These are phyloP conservation scores for Hystrix brachyura DNA, from an alignment of 2,113 vertebrate species.

Conservation along the genomic window DNA sequence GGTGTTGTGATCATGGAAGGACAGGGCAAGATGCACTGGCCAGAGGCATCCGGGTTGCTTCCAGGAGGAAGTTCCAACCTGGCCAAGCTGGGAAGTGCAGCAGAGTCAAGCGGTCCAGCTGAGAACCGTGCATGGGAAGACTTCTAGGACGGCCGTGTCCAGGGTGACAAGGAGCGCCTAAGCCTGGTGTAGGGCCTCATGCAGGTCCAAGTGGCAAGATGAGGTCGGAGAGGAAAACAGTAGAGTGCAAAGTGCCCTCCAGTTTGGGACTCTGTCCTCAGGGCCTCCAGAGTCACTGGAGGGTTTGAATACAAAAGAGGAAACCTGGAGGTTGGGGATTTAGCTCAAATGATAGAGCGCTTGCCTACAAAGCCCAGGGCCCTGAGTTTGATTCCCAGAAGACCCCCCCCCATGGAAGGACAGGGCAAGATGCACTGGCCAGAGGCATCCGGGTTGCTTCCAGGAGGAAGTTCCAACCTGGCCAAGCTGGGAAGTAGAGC, in stretches of 20 bases:
- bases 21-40: background rate
- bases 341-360: too few relatives aligned
- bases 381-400: too few relatives aligned
- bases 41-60: background rate
- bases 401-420: too few relatives aligned
- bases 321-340: too few relatives aligned
- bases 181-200: background rate
- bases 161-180: too few relatives aligned
- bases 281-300: background rate
- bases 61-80: background rate
- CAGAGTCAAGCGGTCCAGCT: background rate
- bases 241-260: fast-evolving
- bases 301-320: too few relatives aligned
- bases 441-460: background rate
- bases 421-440: background rate
- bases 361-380: too few relatives aligned
- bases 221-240: background rate
- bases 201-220: background rate
- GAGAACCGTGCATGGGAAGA: background rate
- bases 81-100: too few relatives aligned
- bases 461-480: background rate
- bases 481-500: too few relatives aligned
- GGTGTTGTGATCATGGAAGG: background rate
- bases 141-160: background rate
- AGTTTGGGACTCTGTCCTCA: background rate